Evolutionary conservation across 2,888 invertebrate species (phyloP), one percentile per base, ranked within the genome.

Genomic region (Acleris emargana): DNA sequence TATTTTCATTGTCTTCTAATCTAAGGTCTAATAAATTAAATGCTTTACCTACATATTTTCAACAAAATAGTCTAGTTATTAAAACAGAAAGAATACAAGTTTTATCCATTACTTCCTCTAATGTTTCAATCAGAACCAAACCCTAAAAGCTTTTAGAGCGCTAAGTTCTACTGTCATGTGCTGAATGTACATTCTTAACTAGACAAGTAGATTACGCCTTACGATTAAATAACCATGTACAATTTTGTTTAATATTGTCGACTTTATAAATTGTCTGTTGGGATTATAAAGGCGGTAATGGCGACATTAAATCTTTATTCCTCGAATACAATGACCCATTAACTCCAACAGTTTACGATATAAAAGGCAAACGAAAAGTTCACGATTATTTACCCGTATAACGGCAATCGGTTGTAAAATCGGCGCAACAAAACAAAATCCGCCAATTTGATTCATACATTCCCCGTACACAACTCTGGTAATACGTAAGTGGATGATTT

Each of bases 401-500:
- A 22, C 45, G 58, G 49, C 50, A 58, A 58, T 58, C 45, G 42
- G 58, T 22, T 58, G 38, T 53, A 64, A 58, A 58, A 38, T 54
- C 53, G 49, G 53, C 20, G 54, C 50, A 7, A 50, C 55, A 55
- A 62, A 62, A 62, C 43, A 45, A 59, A 64, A 60, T 50, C 64
- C 20, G 20, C 7, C 42, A 51, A 55, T 55, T 64, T 20, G 54
- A 28, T 60, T 58, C 45, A 45, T 60, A 54, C 55, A 55, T 60
- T 60, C 54, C 55, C 60, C 69, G 57, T 54, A 54, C 54, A 38
- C 42, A 54, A 68, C 49, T 53, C 53, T 59, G 45, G 63, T 77
- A 80, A 81, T 81, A 79, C 79, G 80, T 83, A 85, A 85, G 82
- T 86, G 80, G 80, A 81, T 82, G 84, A 84, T 84, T 82, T 81